Evolutionary conservation across 2,888 invertebrate species (phyloP).

Genomic region (Trachelus troglodyta): DNA sequence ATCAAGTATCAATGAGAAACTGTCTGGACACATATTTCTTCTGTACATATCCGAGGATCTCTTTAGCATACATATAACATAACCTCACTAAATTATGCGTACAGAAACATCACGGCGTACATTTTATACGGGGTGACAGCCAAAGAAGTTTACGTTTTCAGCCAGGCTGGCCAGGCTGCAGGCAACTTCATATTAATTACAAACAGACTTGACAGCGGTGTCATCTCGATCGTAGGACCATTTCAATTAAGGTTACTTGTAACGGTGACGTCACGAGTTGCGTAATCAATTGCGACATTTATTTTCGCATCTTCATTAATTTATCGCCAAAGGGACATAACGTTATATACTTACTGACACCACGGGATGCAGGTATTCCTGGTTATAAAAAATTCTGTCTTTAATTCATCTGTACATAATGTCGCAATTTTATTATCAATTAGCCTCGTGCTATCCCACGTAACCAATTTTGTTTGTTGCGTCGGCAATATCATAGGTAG

Average conservation of each 20-base stretch:
- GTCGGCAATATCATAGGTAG: neutral
- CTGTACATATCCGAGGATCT: slow-evolving; percentile 50
- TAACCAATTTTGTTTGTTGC: neutral
- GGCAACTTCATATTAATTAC: neutral
- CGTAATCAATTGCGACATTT: neutral
- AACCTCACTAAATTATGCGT: neutral
- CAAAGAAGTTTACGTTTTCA: slow-evolving; percentile 16
- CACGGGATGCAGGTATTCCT: neutral
- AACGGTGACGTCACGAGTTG: neutral
- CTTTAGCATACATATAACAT: neutral
- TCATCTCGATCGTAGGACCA: neutral
- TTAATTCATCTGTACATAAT: neutral
- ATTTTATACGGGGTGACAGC: slow-evolving; percentile 18
- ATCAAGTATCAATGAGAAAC: slow-evolving; percentile 2
- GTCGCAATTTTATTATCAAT: neutral
- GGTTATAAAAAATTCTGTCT: neutral
- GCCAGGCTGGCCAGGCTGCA: slow-evolving; percentile 24
- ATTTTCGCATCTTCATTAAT: neutral
- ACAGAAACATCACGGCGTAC: neutral
- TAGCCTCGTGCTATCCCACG: neutral
- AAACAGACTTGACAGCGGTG: neutral
- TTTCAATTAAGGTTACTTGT: neutral
- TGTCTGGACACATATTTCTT: slow-evolving; percentile 42
- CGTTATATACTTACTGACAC: neutral
- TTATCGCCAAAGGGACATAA: neutral